Base-by-base conservation (phyloP, 2,113 vertebrate species). In the Lagopus muta region DNA sequence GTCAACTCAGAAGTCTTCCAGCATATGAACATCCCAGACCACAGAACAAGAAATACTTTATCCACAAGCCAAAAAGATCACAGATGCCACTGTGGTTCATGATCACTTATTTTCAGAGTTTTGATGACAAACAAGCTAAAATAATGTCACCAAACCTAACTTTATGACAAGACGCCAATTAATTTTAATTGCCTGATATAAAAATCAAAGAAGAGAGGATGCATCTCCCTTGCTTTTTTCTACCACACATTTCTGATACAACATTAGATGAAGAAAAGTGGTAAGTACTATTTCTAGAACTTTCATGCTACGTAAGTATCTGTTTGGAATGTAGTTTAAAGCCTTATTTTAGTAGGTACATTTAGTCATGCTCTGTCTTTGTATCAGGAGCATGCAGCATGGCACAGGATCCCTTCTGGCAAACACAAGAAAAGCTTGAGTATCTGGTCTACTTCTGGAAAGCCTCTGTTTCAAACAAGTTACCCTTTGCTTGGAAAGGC, bases 91-190 rank as follows among this genome's bases (percentile, higher is more conserved):
- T 28, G 24, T 69, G 47, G 66, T 45, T 86, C 70, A 11, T 13
- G 11, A 90, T 94, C 65, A 75, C 65, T 60, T 52, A 38, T n/a
- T 89, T 95, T 92, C 65, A 93, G 79, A 75, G 48, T 30, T 83
- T 24, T 48, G 27, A 80, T 86, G 34, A 83, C 66, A 94, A 92
- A 84, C 20, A 21, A 81, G 43, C 65, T 94, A 92, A 91, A 94
- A 94, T 74, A 81, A 66, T 74, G 60, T 72, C 61, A 38, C 66
- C 85, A 91, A 60, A 1, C 8, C 28, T 57, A 94, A 67, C 55
- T 86, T 71, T 64, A 67, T 74, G 87, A 90, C 70, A 88, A 86
- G 80, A 83, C 80, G 71, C 28, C 4, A 1, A 43, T 83, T 80
- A 52, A 27, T 91, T 89, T 65, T 69, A 74, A 19, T 78, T 69